Evolutionary conservation across 2,113 vertebrate genomes (phyloP), one percentile per base, ranked within the genome.

Genomic region (Crocuta crocuta): DNA sequence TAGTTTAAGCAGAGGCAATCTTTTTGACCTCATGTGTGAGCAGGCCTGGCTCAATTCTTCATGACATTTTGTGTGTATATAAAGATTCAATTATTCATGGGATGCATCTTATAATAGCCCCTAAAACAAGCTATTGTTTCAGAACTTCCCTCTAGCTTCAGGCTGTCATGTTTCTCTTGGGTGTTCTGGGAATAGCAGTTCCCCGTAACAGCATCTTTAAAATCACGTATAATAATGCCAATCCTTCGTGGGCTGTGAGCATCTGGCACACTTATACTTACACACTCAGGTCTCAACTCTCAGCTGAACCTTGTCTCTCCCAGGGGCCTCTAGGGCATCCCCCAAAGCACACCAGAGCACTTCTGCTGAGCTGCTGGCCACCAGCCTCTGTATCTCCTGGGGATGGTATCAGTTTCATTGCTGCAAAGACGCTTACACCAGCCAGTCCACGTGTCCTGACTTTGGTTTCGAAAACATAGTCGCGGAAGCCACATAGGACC

Each of bases 121-220:
- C 88, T 53, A 21, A 92, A 88, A 53, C 63, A n/a, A 94, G 74
- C 35, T 70, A 19, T 13, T 23, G n/a, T 80, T 85, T 89, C 39
- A 70, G 35, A 87, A 71, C 28, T 83, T 31, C 35, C 53, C 35
- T 93, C n/a, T 79, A 48, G 55, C 48, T 79, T 76, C 50, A 71
- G 89, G 55, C 33, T 88, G 33, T 66, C 53, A 43, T 7, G 61
- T 73, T 85, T 93, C 70, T 28, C 26, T 48, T 33, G 26, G 58
- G 78, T 71, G 16, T 76, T 65, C 71, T 90, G 39, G 80, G 85
- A 95, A 66, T 66, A 89, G 58, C 81, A 95, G 50, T 81, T 91
- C 23, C 50, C 55, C 13, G 5, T 17, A 70, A 85, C 15, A 58
- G 33, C 28, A 45, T 92, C 80, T 94, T 94, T 65, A n/a, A 94